Evolutionary conservation across 2,888 invertebrate species (phyloP), one percentile per base, ranked within the genome.

Genomic region (Prenolepis imparis): DNA sequence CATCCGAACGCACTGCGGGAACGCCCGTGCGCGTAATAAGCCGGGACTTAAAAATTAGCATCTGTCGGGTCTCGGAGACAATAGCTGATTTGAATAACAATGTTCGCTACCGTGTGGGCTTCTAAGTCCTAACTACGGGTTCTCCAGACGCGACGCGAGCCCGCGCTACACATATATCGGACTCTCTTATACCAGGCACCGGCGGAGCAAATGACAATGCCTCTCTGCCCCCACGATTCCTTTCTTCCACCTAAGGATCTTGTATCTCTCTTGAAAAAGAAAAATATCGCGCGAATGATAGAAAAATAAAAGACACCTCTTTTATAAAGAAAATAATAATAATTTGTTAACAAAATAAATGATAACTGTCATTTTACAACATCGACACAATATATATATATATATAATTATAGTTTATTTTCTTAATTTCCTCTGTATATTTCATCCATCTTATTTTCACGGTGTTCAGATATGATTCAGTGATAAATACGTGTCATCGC

Each of bases 41-140:
- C 91, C 90, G 91, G 88, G 89, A 91, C 91, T 91, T 88, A 94
- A 93, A 94, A 94, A 94, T 94, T 93, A 93, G 92, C 94, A 93
- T 94, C 92, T 91, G 91, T 93, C 91, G 87, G 15, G 86, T 84
- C 88, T 52, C 74, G 86, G 87, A 94, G 93, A 94, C 94, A 94
- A 94, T 94, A 92, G 91, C 92, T 94, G 92, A 94, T 94, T 94
- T 94, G 93, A 94, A 94, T 94, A 93, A 94, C 94, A 94, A 94
- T 94, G 94, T 93, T 89, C 91, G 94, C 94, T 94, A 94, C 94
- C 93, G 94, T 94, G 94, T 94, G 94, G 94, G 94, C 94, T 94
- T 93, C 93, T 93, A 93, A 92, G 93, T 93, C 92, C 89, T 90
- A 90, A 91, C 89, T 89, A 89, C 86, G 87, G 91, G 90, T 88